Evolutionary conservation across 2,888 invertebrate species (phyloP).

Genomic region (Meandrusa payeni): DNA sequence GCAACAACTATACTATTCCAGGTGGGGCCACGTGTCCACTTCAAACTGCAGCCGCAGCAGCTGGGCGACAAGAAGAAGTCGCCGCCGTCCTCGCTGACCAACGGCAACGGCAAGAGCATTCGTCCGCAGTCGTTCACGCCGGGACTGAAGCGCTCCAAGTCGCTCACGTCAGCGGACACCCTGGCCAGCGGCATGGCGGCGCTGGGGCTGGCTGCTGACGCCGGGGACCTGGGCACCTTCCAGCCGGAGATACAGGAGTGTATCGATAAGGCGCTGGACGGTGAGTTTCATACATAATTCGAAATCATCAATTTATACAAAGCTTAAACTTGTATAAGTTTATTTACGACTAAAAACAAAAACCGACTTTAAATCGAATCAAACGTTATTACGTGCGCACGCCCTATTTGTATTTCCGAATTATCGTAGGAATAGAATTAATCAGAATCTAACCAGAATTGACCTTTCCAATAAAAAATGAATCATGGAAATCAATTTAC

Average conservation of each 20-base stretch:
- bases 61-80: slow-evolving; percentile 72
- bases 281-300: no score
- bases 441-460: no score
- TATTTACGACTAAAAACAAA: no score
- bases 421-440: no score
- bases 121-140: slow-evolving; percentile 67
- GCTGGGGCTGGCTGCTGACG: slow-evolving; percentile 85
- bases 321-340: no score
- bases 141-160: slow-evolving; percentile 90
- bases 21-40: slow-evolving; percentile 80
- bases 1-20: slow-evolving; percentile 39
- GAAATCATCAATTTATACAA: no score
- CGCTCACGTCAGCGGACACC: slow-evolving; percentile 88
- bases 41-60: slow-evolving; percentile 76
- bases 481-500: no score
- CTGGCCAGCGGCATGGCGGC: slow-evolving; percentile 84
- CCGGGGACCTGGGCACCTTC: slow-evolving; percentile 88
- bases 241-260: slow-evolving; percentile 86
- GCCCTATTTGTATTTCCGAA: no score
- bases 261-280: slow-evolving; percentile 87
- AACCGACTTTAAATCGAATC: no score
- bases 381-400: no score
- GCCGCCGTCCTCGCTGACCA: slow-evolving; percentile 63
- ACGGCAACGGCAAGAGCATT: slow-evolving; percentile 68
- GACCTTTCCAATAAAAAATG: no score